Conservation (phyloP, 2,797 vertebrate species). For the Microcaecilia unicolor region DNA sequence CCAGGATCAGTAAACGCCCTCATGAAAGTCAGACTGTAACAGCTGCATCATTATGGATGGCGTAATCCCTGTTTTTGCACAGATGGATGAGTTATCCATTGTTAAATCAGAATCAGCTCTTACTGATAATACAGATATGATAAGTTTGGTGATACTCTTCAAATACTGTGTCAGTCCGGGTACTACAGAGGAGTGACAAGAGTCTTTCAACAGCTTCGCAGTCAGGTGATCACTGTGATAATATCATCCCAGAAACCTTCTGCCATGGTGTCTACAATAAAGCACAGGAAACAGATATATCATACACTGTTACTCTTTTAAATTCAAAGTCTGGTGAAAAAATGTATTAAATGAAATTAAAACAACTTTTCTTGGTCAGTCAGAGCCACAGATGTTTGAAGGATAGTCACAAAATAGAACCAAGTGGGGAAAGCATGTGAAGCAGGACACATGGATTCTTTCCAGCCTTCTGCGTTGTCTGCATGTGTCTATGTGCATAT, state of each 20-base stretch:
- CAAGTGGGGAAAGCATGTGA: too few species aligned
- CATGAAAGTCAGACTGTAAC: constrained; percentile 56
- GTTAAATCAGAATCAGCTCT: constrained; percentile 25
- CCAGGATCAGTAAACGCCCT: constrained; percentile 66
- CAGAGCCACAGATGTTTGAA: background rate
- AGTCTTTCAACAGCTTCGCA: constrained; percentile 59
- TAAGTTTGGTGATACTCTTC: constrained; percentile 68
- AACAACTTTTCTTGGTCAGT: too few species aligned
- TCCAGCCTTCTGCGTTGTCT: too few species aligned
- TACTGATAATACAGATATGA: constrained; percentile 37
- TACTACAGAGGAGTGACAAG: constrained; percentile 20
- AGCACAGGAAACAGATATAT: constrained; percentile 5
- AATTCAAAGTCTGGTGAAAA: too few species aligned
- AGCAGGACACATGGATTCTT: too few species aligned
- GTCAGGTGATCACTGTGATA: constrained; percentile 44
- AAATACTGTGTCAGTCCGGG: constrained; percentile 78
- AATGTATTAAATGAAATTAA: too few species aligned
- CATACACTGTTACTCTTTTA: too few species aligned
- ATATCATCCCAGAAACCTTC: constrained; percentile 55
- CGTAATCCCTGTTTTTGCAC: background rate
- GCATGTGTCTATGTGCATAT: too few species aligned
- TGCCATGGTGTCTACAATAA: constrained; percentile 47
- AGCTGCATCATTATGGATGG: constrained; percentile 49
- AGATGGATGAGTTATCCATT: background rate
- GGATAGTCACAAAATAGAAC: background rate